Conservation (phyloP, 2,888 invertebrate species). For the Drosophila demipolita region DNA sequence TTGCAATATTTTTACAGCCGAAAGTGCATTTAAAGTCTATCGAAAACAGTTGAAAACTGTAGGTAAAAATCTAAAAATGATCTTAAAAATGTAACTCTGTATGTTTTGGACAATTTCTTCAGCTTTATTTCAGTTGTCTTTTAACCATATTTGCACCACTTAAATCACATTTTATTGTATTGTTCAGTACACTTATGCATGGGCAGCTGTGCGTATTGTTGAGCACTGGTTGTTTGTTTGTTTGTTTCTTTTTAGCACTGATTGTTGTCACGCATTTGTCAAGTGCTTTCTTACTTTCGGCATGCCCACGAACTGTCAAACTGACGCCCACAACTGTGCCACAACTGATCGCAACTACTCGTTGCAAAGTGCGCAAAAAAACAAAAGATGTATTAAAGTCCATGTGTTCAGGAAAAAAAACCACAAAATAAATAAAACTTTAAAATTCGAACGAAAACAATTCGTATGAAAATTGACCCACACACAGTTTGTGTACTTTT, state of each 20-base stretch:
- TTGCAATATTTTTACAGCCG: neutral
- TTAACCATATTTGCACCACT: slow-evolving; percentile 2
- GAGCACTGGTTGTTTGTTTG: neutral
- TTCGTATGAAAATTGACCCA: slow-evolving; percentile 33
- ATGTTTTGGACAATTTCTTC: neutral
- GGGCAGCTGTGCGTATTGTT: slow-evolving; percentile 23
- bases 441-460: slow-evolving; percentile 24
- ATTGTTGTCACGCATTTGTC: slow-evolving; percentile 43
- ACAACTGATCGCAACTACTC: slow-evolving; percentile 8
- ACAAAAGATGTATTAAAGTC: neutral
- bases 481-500: slow-evolving; percentile 50
- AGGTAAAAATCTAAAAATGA: neutral
- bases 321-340: slow-evolving; percentile 36
- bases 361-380: slow-evolving; percentile 11
- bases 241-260: slow-evolving; percentile 12
- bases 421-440: slow-evolving; percentile 40
- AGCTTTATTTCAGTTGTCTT: neutral
- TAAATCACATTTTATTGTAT: slow-evolving; percentile 1
- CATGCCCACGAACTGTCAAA: slow-evolving; percentile 53
- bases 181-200: slow-evolving; percentile 5
- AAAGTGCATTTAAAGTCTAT: neutral
- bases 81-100: neutral
- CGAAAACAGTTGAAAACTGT: slow-evolving; percentile 14
- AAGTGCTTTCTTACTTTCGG: slow-evolving; percentile 53
- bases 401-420: neutral